Percentiles rank a stretch among this genome's conserved stretches.
Evolutionary conservation across 2,888 invertebrate species (phyloP).

Genomic region (Ceratothoa steindachneri): DNA sequence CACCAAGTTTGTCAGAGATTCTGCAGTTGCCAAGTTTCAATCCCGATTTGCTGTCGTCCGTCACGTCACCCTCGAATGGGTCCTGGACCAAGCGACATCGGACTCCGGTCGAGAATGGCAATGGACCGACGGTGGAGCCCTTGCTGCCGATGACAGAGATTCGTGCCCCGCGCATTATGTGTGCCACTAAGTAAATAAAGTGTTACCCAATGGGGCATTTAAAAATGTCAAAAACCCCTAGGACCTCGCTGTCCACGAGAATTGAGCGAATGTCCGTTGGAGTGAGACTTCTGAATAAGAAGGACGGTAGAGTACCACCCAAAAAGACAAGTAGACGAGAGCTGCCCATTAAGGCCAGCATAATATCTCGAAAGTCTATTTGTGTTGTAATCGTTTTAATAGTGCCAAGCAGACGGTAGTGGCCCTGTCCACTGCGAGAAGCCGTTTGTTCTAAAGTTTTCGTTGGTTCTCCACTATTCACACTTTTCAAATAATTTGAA

Average conservation of each 20-base stretch:
- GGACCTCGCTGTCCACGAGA: background rate
- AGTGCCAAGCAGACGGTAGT: too few species aligned
- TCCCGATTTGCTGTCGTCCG: background rate
- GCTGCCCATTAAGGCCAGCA: too few species aligned
- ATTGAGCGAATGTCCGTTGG: too few species aligned
- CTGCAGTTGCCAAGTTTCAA: background rate
- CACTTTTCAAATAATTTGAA: too few species aligned
- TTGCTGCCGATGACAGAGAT: constrained; percentile 31
- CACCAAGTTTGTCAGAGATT: background rate
- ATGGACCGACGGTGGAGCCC: constrained; percentile 36
- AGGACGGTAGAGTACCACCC: background rate
- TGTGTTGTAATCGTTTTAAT: too few species aligned
- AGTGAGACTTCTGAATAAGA: too few species aligned
- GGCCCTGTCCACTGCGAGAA: too few species aligned
- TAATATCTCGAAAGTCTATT: too few species aligned
- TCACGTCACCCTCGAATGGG: background rate
- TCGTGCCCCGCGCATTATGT: constrained; percentile 32
- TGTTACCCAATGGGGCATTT: background rate
- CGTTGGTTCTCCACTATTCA: too few species aligned
- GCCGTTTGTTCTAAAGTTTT: too few species aligned
- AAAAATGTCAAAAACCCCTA: background rate
- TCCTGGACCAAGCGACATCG: background rate
- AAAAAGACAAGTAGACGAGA: background rate
- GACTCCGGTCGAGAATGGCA: constrained; percentile 27
- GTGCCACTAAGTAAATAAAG: background rate